Percentiles rank a stretch among this genome's conserved stretches.
phyloP scores from a whole-genome alignment of 2,113 vertebrate species.

The Arothron firmamentum region DNA sequence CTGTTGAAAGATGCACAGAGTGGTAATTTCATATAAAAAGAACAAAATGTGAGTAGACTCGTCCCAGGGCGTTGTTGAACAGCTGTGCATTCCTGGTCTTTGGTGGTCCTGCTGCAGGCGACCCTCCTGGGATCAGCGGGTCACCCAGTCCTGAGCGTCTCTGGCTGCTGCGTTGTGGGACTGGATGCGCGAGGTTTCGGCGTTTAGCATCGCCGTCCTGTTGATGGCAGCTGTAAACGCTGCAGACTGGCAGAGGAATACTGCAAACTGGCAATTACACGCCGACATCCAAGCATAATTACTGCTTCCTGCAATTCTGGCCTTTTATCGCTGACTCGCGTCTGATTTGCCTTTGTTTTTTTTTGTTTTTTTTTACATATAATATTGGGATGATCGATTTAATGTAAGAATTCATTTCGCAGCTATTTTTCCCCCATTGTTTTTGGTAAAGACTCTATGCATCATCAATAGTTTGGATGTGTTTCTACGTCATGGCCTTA shows the following conservation, averaged over 20 bases:
- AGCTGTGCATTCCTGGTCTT: background rate
- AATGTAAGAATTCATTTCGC: background rate
- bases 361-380: too few relatives aligned
- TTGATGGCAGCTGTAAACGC: constrained; percentile 29
- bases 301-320: constrained; percentile 14
- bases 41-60: background rate
- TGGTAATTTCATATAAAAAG: too few relatives aligned
- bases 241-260: background rate
- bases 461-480: too few relatives aligned
- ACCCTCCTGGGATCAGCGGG: too few relatives aligned
- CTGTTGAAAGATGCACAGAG: too few relatives aligned
- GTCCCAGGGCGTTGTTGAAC: background rate
- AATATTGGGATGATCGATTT: too few relatives aligned
- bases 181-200: constrained; percentile 7
- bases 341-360: background rate
- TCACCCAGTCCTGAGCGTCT: too few relatives aligned
- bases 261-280: constrained; percentile 6
- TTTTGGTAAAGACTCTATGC: too few relatives aligned
- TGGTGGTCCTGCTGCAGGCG: background rate
- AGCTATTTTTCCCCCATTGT: background rate
- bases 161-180: constrained; percentile 9
- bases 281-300: background rate
- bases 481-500: constrained; percentile 40
- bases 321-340: background rate
- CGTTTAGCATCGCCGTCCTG: constrained; percentile 28